phyloP scores from a whole-genome alignment of 2,888 invertebrate genomes.

The Catocala sponsa region DNA sequence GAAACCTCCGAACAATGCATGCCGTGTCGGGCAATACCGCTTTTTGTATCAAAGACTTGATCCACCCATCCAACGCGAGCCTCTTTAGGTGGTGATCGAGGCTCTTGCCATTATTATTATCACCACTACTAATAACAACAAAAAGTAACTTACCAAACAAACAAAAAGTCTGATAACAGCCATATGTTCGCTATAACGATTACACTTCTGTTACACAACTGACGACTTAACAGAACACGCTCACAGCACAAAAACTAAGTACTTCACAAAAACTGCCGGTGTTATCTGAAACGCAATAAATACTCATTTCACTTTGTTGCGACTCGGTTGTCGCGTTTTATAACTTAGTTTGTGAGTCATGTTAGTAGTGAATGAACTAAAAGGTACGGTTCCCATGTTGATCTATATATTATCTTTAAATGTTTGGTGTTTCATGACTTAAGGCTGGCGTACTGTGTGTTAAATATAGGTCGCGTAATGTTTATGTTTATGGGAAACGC shows the following conservation, averaged over 20 bases:
- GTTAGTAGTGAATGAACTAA: conserved; percentile 4
- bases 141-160: conserved; percentile 28
- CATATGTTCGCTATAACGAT: conserved; percentile 25
- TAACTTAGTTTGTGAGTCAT: conserved; percentile 7
- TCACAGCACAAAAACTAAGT: neutral
- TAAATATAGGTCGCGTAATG: too few relatives aligned
- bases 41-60: too few relatives aligned
- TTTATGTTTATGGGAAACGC: too few relatives aligned
- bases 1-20: too few relatives aligned
- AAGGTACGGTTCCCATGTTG: conserved; percentile 12
- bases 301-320: conserved; percentile 16
- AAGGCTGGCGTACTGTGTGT: too few relatives aligned
- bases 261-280: conserved; percentile 3
- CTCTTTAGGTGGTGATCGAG: too few relatives aligned
- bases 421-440: too few relatives aligned
- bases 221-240: conserved; percentile 6
- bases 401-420: too few relatives aligned
- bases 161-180: conserved; percentile 14
- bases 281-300: conserved; percentile 15
- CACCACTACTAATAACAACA: too few relatives aligned
- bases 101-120: too few relatives aligned
- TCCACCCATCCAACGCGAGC: too few relatives aligned
- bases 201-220: conserved; percentile 4
- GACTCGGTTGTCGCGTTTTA: neutral
- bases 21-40: too few relatives aligned